Evolutionary conservation across 2,888 invertebrate genomes (phyloP).

Genomic region (Ormyrus rosae): DNA sequence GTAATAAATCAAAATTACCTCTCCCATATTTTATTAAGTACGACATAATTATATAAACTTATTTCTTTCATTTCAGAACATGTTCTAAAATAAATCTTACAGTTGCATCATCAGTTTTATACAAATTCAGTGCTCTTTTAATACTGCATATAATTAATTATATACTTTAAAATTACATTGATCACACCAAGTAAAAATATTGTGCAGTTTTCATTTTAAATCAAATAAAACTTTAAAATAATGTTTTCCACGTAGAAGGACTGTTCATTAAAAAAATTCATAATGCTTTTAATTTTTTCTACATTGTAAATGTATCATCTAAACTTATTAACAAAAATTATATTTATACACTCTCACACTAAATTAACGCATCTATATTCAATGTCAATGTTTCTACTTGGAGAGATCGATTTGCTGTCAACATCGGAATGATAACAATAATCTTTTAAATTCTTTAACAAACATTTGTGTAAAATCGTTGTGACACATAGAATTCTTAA

Average conservation of each 20-base stretch:
- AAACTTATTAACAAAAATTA: too few species aligned
- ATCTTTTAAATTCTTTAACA: slow-evolving; percentile 22
- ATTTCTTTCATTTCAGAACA: slow-evolving; percentile 26
- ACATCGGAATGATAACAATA: slow-evolving; percentile 21
- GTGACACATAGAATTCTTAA: slow-evolving; percentile 4
- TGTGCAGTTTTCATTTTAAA: too few species aligned
- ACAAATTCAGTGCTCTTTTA: slow-evolving; percentile 21
- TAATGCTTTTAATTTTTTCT: too few species aligned
- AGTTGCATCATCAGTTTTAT: slow-evolving; percentile 14
- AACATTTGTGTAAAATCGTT: slow-evolving; percentile 12
- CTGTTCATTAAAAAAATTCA: too few species aligned
- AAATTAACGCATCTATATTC: too few species aligned
- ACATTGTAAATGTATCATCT: too few species aligned
- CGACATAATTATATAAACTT: slow-evolving; percentile 34
- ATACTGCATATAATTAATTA: slow-evolving; percentile 13
- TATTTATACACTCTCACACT: too few species aligned
- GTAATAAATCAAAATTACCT: slow-evolving; percentile 37
- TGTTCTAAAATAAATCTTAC: slow-evolving; percentile 22
- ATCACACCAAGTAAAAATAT: slow-evolving; percentile 3
- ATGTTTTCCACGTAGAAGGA: too few species aligned
- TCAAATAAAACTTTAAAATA: too few species aligned
- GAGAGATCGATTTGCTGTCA: background rate
- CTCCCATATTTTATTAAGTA: slow-evolving; percentile 40
- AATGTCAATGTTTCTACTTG: too few species aligned
- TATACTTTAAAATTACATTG: background rate